Conservation (phyloP, 2,113 vertebrate species). For the Anhinga rufa region DNA sequence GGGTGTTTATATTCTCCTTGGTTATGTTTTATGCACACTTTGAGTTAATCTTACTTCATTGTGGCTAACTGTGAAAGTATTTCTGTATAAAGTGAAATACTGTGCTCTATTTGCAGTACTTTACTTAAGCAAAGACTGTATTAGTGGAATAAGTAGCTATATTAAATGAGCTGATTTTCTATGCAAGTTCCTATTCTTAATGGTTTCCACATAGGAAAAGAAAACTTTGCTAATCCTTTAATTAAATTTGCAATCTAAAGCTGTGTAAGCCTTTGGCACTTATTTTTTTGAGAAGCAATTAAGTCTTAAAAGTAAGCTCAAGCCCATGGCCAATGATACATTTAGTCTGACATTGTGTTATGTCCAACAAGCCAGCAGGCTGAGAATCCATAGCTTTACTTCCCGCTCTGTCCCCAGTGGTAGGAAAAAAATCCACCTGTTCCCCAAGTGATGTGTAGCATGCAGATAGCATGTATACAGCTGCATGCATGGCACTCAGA, state of each 20-base stretch:
- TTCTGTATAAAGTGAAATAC: neutral
- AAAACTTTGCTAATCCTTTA: neutral
- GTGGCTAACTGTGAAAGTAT: neutral
- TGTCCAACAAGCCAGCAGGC: neutral
- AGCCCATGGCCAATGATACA: neutral
- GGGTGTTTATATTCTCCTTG: neutral
- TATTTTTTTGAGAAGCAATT: neutral
- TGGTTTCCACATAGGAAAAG: neutral
- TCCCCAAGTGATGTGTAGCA: neutral
- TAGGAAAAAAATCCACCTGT: neutral
- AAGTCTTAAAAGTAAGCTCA: neutral
- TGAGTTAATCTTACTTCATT: neutral
- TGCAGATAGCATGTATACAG: neutral
- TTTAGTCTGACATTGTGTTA: neutral
- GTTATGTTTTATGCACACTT: neutral
- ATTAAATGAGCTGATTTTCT: neutral
- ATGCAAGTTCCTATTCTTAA: neutral
- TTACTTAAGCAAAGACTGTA: neutral
- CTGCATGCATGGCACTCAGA: rapidly evolving
- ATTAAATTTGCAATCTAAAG: neutral
- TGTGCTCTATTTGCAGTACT: neutral
- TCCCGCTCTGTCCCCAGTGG: neutral
- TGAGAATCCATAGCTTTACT: neutral
- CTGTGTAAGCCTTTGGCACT: neutral
- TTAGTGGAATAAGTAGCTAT: neutral